These are phyloP conservation scores for Chironomus tepperi DNA, from an alignment of 1,140 invertebrate genomes.

Conservation along the genomic window DNA sequence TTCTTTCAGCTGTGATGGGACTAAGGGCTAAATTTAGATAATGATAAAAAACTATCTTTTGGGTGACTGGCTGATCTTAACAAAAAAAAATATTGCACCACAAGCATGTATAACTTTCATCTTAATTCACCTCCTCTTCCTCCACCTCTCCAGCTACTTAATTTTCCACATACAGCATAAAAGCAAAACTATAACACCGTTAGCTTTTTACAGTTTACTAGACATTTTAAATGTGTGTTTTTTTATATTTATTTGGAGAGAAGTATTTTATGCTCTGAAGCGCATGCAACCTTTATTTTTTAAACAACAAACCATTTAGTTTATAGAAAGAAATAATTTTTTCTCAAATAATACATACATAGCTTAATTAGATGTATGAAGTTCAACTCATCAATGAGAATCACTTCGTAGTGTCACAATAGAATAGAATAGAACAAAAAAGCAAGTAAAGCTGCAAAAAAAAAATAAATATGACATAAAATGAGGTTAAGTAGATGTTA, in stretches of 20 bases:
- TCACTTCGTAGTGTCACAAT: neutral
- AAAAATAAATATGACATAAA: too few relatives aligned
- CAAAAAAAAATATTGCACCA: neutral
- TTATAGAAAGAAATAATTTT: neutral
- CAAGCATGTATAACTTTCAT: neutral
- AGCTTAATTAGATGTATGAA: too few relatives aligned
- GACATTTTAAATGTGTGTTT: slow-evolving; percentile 9
- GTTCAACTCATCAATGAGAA: too few relatives aligned
- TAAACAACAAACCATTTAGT: neutral
- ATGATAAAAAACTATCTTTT: neutral
- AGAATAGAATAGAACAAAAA: neutral
- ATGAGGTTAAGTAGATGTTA: too few relatives aligned
- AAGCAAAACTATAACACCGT: slow-evolving; percentile 8
- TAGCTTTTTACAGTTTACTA: slow-evolving; percentile 13
- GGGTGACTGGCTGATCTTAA: neutral
- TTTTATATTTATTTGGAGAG: neutral
- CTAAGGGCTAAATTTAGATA: slow-evolving; percentile 36
- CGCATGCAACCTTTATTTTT: neutral
- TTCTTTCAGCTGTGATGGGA: slow-evolving; percentile 45
- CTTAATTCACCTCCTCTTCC: neutral
- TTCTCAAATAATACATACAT: too few relatives aligned
- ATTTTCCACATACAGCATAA: neutral
- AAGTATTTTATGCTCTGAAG: neutral
- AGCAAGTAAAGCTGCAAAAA: neutral
- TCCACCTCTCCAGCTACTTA: neutral